Evolutionary conservation across 2,797 vertebrate genomes (phyloP), one percentile per base, ranked within the genome.

Genomic region (Melanotaenia trifasciata): DNA sequence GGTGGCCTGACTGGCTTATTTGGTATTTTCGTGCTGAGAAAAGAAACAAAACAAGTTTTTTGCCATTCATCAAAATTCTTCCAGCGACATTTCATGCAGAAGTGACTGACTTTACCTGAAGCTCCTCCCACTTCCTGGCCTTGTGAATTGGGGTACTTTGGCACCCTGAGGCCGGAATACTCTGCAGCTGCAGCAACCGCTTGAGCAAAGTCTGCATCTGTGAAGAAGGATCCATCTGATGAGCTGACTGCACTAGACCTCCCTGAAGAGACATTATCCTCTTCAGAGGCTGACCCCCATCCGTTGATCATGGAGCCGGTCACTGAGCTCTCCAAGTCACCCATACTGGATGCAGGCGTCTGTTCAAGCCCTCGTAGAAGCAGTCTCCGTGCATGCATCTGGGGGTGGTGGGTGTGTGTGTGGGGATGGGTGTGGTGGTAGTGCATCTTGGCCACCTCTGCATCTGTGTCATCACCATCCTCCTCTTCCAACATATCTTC

Each of bases 261-360:
- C 26, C 98, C 98, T 0, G 97, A 99, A 33, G 98, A 99, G 79
- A 96, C 97, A 91, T 98, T 99, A 90, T 99, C 98, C 83, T 99
- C 98, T 77, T 99, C 98, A 0, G 98, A 99, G 56, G 98, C 98
- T 0, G 98, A 99, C 61, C 98, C 98, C 98, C 98, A 99, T 78
- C 98, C 98, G 13, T 99, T 99, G 93, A 99, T 98, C 98, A 99
- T 99, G 84, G 98, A 99, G 35, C 98, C 98, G 0, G 98, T 99
- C 70, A 98, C 97, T 0, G 98, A 99, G 91, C 98, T 99, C 91
- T 99, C 98, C 74, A 99, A 91, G 93, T 99, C 98, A 2, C 98
- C 98, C 13, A 97, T 95, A 33, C 98, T 99, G 82, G 98, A 99
- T 2, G 97, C 97, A 0, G 98, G 98, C 0, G 98, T 99, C 90